These are phyloP conservation scores for Crossaster papposus DNA, from an alignment of 53 echinoderm and acorn worm species.

Conservation along the genomic window DNA sequence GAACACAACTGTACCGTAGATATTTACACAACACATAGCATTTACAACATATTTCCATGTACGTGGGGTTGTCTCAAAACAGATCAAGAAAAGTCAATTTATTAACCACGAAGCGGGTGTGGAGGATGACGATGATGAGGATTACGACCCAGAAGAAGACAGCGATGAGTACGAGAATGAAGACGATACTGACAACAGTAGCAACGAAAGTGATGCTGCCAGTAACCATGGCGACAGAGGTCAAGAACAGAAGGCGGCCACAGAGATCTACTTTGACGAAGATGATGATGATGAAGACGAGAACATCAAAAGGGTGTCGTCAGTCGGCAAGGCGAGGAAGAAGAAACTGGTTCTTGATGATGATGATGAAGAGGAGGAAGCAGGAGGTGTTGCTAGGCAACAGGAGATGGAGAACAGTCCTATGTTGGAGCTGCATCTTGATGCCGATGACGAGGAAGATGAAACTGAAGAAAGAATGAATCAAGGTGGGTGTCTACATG, in stretches of 20 bases:
- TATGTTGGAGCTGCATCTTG: conserved; percentile 68
- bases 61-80: background rate
- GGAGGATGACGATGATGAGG: conserved; percentile 52
- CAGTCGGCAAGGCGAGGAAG: conserved; percentile 55
- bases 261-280: background rate
- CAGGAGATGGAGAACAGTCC: conserved; percentile 25
- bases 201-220: conserved; percentile 54
- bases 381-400: background rate
- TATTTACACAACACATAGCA: too few relatives aligned
- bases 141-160: conserved; percentile 33
- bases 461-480: conserved; percentile 47
- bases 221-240: conserved; percentile 59
- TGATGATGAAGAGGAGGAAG: conserved; percentile 68
- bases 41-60: background rate
- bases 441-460: conserved; percentile 81
- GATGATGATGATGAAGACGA: conserved; percentile 56
- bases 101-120: conserved; percentile 36
- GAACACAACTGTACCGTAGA: too few relatives aligned
- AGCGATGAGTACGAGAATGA: conserved; percentile 70
- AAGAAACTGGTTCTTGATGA: conserved; percentile 74
- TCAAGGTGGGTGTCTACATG: background rate
- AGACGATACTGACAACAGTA: conserved; percentile 39
- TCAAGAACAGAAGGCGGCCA: conserved; percentile 26
- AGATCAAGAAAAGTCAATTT: conserved; percentile 19
- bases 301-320: conserved; percentile 31